Evolutionary conservation across 2,797 vertebrate genomes (phyloP), one percentile per base, ranked within the genome.

Genomic region (Ctenopoma kingsleyae): DNA sequence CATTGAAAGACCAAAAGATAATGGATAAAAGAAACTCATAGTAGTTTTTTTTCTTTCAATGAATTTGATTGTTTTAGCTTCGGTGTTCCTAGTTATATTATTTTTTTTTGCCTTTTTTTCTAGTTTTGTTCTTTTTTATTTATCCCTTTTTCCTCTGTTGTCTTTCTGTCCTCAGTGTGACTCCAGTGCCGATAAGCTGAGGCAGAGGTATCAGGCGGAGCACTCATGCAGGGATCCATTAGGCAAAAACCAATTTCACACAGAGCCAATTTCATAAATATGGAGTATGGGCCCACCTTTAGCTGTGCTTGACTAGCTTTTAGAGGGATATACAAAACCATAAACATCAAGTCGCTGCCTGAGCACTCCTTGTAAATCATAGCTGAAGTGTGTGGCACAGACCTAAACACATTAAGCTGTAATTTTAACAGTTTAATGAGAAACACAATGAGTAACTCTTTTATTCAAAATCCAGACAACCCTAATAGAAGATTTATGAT

Each of bases 161-260:
- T 83, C 71, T 84, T 44, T 75, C 68, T 83, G 82, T 88, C 88
- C 81, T 91, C 75, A 43, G 58, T 87, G 86, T 86, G 89, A 90
- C 91, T 90, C 76, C 53, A 38, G 85, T 87, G 87, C 84, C 87
- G 87, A 92, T 91, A 90, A 93, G 78, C 83, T 81, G 77, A 87
- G 80, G 84, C 82, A 70, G 84, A 80, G 80, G 90, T 91, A 90
- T 91, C 86, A 90, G 89, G 81, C 84, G 19, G 83, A 53, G 90
- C 93, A 93, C 84, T 92, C 93, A 94, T 91, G 93, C 94, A 94
- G 80, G 85, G 87, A 93, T 92, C 93, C 93, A 95, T 95, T 95
- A 95, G 91, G 92, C 91, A 94, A 94, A 95, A 95, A 94, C 88
- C 93, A 94, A 95, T 95, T 95, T 95, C 94, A 95, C 93, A 95